Percentiles rank a stretch among this genome's conserved stretches.
Conservation (phyloP, 2,113 vertebrate species). For the Setophaga petechia region DNA sequence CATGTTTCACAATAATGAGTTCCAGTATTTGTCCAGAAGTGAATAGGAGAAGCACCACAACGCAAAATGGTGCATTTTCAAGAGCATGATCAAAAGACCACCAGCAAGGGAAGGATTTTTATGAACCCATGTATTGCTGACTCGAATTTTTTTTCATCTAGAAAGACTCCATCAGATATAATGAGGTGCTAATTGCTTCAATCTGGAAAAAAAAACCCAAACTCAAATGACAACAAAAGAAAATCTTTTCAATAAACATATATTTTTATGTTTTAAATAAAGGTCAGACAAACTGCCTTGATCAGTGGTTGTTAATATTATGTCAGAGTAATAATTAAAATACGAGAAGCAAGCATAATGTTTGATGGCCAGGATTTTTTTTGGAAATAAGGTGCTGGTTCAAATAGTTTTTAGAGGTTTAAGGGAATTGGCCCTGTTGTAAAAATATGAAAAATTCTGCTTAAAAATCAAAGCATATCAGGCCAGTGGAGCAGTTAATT, state of each 20-base stretch:
- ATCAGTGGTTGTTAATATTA: not conserved
- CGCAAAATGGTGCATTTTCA: not conserved
- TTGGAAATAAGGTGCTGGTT: not conserved
- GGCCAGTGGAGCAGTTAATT: slow-evolving; percentile 21
- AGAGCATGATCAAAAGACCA: not conserved
- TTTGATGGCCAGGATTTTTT: not conserved
- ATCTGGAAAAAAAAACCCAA: not conserved
- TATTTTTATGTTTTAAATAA: not conserved
- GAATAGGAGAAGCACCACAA: not conserved
- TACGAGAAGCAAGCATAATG: not conserved
- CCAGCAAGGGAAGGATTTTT: not conserved
- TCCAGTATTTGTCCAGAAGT: not conserved
- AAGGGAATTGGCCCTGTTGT: not conserved
- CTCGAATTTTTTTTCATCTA: not conserved
- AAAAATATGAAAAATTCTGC: not conserved
- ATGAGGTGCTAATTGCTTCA: not conserved
- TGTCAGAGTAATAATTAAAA: not conserved
- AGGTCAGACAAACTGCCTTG: not conserved
- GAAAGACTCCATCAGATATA: not conserved
- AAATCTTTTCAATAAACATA: not conserved
- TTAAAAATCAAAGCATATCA: slow-evolving; percentile 37
- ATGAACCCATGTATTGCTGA: not conserved
- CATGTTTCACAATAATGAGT: not conserved
- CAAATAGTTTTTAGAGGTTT: not conserved
- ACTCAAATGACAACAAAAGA: not conserved